Conservation (phyloP, 1,140 invertebrate genomes). For the Aphelenchoides besseyi region DNA sequence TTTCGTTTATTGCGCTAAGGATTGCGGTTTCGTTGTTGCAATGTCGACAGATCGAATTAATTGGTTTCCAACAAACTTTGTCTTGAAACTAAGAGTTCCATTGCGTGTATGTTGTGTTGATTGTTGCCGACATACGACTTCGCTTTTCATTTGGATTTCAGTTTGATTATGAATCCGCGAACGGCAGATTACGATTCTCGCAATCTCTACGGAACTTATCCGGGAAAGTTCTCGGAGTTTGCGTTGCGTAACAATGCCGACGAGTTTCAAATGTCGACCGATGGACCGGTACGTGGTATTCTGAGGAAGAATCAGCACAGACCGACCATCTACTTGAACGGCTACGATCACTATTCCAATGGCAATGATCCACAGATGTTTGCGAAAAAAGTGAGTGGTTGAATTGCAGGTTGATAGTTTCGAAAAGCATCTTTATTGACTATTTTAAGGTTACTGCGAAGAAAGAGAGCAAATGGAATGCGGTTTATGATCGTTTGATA, state of each 20-base stretch:
- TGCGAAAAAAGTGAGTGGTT: background rate
- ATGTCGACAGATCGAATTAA: background rate
- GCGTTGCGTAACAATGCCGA: background rate
- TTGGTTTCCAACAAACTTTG: too few species aligned
- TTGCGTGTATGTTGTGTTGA: too few species aligned
- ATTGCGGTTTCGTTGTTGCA: background rate
- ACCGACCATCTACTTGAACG: background rate
- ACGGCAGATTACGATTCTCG: background rate
- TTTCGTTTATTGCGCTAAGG: background rate
- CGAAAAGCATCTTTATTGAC: background rate
- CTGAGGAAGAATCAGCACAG: background rate
- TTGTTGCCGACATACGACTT: too few species aligned
- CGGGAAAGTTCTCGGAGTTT: conserved; percentile 22
- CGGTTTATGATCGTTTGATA: conserved; percentile 16
- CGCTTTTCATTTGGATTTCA: conserved; percentile 1
- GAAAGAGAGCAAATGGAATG: conserved; percentile 21
- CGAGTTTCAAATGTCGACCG: background rate
- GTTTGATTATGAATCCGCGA: background rate
- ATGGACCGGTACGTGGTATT: background rate
- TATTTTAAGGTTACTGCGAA: background rate
- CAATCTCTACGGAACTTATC: conserved; percentile 28
- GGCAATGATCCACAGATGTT: background rate
- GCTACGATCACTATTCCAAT: background rate
- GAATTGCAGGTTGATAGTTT: background rate
- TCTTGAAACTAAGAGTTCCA: too few species aligned